Evolutionary conservation across 2,888 invertebrate genomes (phyloP).

Genomic region (Drosophila anomelani): DNA sequence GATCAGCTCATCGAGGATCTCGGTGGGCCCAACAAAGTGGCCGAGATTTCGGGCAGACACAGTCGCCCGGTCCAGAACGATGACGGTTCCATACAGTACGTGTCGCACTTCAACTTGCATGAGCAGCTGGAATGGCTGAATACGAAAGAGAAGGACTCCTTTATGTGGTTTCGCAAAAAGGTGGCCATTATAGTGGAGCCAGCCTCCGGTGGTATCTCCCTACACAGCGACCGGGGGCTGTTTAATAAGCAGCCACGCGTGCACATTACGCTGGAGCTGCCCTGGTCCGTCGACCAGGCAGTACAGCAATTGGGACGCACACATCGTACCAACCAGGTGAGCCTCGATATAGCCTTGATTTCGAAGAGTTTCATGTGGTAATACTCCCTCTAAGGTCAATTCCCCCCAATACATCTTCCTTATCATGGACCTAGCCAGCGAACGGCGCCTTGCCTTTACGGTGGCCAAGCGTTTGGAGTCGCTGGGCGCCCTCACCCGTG

Average conservation of each 20-base stretch:
- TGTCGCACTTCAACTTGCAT: constrained; percentile 96
- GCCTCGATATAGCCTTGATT: background rate
- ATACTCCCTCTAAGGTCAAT: constrained; percentile 87
- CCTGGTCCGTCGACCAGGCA: constrained; percentile 99
- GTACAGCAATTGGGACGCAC: constrained; percentile 99
- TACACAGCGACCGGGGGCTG: constrained; percentile 97
- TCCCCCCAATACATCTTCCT: constrained; percentile 99
- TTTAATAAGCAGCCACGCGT: constrained; percentile 97
- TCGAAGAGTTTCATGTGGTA: too few relatives aligned
- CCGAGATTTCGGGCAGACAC: constrained; percentile 99
- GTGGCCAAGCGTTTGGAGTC: constrained; percentile 98
- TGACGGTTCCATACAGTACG: constrained; percentile 96
- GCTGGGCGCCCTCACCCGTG: constrained; percentile 98
- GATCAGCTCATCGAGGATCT: constrained; percentile 99
- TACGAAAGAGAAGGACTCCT: constrained; percentile 94
- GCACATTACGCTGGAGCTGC: constrained; percentile 98
- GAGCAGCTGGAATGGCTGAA: constrained; percentile 98
- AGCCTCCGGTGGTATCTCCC: constrained; percentile 98
- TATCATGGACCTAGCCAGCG: constrained; percentile 99
- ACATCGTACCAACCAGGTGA: constrained; percentile 95
- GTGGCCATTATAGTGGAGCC: constrained; percentile 99
- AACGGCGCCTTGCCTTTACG: constrained; percentile 97
- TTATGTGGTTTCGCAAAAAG: constrained; percentile 98
- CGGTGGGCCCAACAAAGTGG: constrained; percentile 98
- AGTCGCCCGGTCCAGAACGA: constrained; percentile 96